Percentiles rank a stretch among this genome's conserved stretches.
Conservation (phyloP, 2,113 vertebrate species). For the Nesogale talazaci region DNA sequence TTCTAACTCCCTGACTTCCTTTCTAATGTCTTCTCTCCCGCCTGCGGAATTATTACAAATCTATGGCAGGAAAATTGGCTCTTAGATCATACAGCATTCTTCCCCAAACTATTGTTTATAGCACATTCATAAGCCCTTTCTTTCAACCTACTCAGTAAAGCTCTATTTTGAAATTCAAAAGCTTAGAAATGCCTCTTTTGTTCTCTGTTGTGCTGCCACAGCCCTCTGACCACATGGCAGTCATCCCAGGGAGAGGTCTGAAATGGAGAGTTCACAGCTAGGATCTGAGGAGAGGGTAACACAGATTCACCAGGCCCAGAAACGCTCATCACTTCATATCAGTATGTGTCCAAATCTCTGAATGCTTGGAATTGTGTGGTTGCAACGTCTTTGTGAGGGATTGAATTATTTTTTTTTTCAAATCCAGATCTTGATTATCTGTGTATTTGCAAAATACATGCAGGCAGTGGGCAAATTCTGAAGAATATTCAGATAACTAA, state of each 20-base stretch:
- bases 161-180: constrained; percentile 19
- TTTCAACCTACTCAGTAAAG: constrained; percentile 11
- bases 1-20: background rate
- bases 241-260: background rate
- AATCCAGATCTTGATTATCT: background rate
- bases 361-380: background rate
- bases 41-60: background rate
- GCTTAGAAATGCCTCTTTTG: background rate
- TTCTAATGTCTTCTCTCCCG: background rate
- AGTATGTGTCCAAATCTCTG: background rate
- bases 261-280: background rate
- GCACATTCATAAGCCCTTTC: background rate
- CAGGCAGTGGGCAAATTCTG: background rate
- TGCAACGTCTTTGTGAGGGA: background rate
- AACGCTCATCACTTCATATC: background rate
- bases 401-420: background rate
- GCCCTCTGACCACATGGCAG: background rate
- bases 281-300: background rate
- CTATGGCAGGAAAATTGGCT: background rate
- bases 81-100: background rate
- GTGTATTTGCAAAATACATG: background rate
- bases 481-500: background rate
- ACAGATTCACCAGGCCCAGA: background rate
- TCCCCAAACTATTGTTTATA: background rate
- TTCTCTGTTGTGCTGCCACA: background rate